phyloP scores from a whole-genome alignment of 2,888 invertebrate genomes.

The Chrysina gloriosa region DNA sequence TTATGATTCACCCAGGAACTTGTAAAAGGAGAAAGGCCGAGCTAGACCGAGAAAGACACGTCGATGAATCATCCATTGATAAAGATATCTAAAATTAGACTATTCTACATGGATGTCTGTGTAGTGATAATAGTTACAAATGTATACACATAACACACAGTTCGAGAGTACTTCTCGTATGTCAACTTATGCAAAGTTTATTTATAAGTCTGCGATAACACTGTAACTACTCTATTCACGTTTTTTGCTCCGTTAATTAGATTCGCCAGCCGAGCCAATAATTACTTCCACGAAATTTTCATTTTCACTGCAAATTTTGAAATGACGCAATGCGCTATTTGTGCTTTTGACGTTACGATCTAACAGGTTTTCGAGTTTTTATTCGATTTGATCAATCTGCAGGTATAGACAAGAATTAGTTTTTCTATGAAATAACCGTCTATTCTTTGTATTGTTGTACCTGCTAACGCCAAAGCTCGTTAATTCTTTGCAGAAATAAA shows the following conservation, averaged over 20 bases:
- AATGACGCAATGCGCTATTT: slow-evolving; percentile 21
- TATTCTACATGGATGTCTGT: slow-evolving; percentile 24
- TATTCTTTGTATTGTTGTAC: too few species aligned
- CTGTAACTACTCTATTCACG: slow-evolving; percentile 3
- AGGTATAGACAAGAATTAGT: not conserved
- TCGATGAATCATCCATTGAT: slow-evolving; percentile 40
- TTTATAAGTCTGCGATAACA: slow-evolving; percentile 34
- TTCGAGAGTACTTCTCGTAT: slow-evolving; percentile 14
- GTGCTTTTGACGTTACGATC: slow-evolving; percentile 2
- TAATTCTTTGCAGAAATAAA: too few species aligned
- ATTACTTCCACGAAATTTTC: slow-evolving; percentile 23
- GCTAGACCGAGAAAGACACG: slow-evolving; percentile 17
- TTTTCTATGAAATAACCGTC: too few species aligned
- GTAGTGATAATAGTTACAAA: slow-evolving; percentile 38
- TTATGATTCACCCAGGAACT: slow-evolving; percentile 40
- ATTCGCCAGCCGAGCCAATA: not conserved
- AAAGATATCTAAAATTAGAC: slow-evolving; percentile 41
- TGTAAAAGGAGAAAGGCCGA: slow-evolving; percentile 10
- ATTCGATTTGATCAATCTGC: not conserved
- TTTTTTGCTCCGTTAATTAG: slow-evolving; percentile 23
- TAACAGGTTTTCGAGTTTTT: not conserved
- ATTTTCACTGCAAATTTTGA: slow-evolving; percentile 13
- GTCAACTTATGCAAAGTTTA: slow-evolving; percentile 31
- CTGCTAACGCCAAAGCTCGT: too few species aligned
- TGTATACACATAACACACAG: slow-evolving; percentile 31